Evolutionary conservation across 2,888 invertebrate species (phyloP).

Genomic region (Cephus pulcher): DNA sequence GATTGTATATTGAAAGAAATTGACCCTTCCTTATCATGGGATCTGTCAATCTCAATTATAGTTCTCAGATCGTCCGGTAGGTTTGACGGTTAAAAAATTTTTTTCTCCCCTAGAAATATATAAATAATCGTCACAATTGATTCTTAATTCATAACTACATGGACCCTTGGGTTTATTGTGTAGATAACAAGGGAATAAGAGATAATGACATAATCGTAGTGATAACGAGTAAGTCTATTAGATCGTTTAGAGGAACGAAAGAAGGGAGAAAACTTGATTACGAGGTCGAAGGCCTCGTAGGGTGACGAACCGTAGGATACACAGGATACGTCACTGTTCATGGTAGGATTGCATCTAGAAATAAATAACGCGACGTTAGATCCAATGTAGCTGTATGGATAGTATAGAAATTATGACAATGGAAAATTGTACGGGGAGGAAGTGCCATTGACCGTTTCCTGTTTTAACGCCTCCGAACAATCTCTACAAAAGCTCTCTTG

Average conservation of each 20-base stretch:
- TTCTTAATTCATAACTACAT: not conserved
- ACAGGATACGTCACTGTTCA: not conserved
- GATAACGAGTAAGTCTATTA: not conserved
- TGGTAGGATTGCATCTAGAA: not conserved
- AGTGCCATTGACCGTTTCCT: not conserved
- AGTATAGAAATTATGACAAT: not conserved
- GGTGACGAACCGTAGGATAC: not conserved
- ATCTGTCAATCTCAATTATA: not conserved
- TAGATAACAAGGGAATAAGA: not conserved
- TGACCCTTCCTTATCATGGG: too few relatives aligned
- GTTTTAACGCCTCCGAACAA: not conserved
- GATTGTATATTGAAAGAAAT: not conserved
- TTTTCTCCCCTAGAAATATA: not conserved
- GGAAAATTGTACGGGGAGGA: not conserved
- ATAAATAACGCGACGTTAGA: not conserved
- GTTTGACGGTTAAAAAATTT: too few relatives aligned
- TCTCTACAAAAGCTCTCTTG: not conserved
- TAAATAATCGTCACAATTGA: not conserved
- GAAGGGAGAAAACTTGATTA: not conserved
- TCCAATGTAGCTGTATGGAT: not conserved
- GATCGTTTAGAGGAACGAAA: not conserved
- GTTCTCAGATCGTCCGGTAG: too few relatives aligned
- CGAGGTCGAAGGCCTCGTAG: not conserved
- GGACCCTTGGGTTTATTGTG: not conserved
- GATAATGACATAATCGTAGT: not conserved